A percentile compares a stretch with the other conserved stretches of the same genome.
Conservation (phyloP, 1,140 invertebrate genomes). For the Arctopsyche grandis region DNA sequence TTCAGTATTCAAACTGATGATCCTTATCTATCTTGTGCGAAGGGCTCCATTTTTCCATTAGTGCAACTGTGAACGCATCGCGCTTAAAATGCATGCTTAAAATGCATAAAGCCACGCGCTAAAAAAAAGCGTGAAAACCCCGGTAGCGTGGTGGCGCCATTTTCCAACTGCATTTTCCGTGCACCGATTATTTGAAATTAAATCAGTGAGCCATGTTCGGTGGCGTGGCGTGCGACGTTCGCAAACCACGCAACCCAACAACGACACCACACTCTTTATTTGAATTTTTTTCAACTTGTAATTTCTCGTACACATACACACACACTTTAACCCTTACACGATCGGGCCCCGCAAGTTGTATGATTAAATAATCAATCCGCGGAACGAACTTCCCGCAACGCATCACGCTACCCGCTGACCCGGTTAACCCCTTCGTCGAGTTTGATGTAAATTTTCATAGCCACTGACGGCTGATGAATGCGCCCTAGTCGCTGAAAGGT, state of each 20-base stretch:
- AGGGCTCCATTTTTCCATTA: neutral
- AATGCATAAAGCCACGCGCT: no score
- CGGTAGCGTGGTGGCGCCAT: neutral
- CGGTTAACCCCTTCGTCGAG: neutral
- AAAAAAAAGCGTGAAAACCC: no score
- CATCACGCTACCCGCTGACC: neutral
- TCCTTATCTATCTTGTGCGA: neutral
- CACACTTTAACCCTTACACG: neutral
- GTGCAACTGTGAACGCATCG: neutral
- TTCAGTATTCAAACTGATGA: no score
- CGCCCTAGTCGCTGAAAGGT: neutral
- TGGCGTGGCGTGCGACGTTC: neutral
- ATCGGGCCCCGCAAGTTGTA: neutral
- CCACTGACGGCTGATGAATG: neutral
- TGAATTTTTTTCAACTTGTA: neutral
- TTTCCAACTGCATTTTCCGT: conserved; percentile 20
- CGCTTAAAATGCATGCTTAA: no score
- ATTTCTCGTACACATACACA: neutral
- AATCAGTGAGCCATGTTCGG: conserved; percentile 17
- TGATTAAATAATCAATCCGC: conserved; percentile 3
- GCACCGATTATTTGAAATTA: conserved; percentile 14
- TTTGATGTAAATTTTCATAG: conserved; percentile 1
- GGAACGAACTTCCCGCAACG: neutral
- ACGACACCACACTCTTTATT: neutral
- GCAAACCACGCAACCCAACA: neutral